Base-by-base conservation (phyloP, 2,797 vertebrate species). In the Schizopygopsis malacanthus region DNA sequence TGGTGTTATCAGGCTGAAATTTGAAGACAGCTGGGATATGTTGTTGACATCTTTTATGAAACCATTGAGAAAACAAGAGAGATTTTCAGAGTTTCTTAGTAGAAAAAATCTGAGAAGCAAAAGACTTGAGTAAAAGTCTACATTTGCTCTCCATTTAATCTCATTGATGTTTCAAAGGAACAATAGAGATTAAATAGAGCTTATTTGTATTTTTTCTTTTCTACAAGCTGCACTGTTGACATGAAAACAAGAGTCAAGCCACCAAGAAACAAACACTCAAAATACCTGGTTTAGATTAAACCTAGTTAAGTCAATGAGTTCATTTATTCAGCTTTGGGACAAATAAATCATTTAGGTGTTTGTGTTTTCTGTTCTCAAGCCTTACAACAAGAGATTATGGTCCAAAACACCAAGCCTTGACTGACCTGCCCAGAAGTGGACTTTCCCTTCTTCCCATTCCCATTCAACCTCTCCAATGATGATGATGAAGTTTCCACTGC, bases 401-500 rank as follows among this genome's bases (percentile, higher is more conserved):
- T 87, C 80, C 45, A 65, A 52, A 67, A 25, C 82, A 72, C 47
- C 52, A 75, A 80, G 82, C 25, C 65, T 85, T 47, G 59, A 79
- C 6, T 56, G 56, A 86, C 73, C 67, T 76, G 69, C 81, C 82
- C 79, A 61, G 18, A 56, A 72, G 47, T 52, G 81, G 85, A 89
- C 80, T 85, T 85, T 72, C 79, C 65, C 83, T 82, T 89, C 72
- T 67, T 56, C 61, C 65, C 63, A 59, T 85, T 50, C 69, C 41
- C 65, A 20, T n/a, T 54, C 54, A 33, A 77, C 56, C 54, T 69
- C 43, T 85, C 52, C 8, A 77, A 56, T 67, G 76, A 85, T 78
- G 79, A 85, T 78, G 50, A 84, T 77, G 22, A 43, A 89, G 77
- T 89, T 89, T 88, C 89, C 87, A 81, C 83, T 50, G 82, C 89